Conservation (phyloP, 2,888 invertebrate genomes). For the Helobdella robusta region DNA sequence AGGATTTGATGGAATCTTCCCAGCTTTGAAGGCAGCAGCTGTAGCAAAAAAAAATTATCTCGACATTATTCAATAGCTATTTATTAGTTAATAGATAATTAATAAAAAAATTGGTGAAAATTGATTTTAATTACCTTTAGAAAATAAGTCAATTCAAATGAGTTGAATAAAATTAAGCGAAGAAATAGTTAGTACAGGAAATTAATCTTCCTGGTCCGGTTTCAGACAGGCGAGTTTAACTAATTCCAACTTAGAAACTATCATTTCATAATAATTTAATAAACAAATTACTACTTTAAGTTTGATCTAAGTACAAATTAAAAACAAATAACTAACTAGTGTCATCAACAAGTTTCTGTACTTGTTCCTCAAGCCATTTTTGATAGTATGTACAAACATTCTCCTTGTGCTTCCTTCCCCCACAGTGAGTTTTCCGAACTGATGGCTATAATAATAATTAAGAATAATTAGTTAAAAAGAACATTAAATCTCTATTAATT, state of each 20-base stretch:
- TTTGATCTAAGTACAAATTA: neutral
- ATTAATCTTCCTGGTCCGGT: no score
- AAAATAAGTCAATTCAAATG: neutral
- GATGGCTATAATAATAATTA: constrained; percentile 76
- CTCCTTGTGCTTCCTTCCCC: constrained; percentile 96
- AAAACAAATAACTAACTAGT: constrained; percentile 46
- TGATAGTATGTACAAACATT: constrained; percentile 98
- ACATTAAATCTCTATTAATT: no score
- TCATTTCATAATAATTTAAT: no score
- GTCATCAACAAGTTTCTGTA: constrained; percentile 86
- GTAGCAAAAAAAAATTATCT: constrained; percentile 16
- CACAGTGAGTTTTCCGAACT: constrained; percentile 96
- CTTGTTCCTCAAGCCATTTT: constrained; percentile 99
- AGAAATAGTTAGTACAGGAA: neutral
- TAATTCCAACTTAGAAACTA: no score
- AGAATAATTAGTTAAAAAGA: no score
- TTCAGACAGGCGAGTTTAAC: no score
- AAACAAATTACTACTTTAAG: neutral
- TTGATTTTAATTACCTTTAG: neutral
- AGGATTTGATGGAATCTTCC: constrained; percentile 85
- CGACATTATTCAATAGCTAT: no score
- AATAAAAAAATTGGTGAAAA: constrained; percentile 5
- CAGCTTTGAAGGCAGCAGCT: constrained; percentile 89
- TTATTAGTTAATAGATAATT: no score
- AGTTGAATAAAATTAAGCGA: neutral